Percentiles rank a stretch among this genome's conserved stretches.
Conservation (phyloP, 2,888 invertebrate genomes). For the Tiliacea citrago region DNA sequence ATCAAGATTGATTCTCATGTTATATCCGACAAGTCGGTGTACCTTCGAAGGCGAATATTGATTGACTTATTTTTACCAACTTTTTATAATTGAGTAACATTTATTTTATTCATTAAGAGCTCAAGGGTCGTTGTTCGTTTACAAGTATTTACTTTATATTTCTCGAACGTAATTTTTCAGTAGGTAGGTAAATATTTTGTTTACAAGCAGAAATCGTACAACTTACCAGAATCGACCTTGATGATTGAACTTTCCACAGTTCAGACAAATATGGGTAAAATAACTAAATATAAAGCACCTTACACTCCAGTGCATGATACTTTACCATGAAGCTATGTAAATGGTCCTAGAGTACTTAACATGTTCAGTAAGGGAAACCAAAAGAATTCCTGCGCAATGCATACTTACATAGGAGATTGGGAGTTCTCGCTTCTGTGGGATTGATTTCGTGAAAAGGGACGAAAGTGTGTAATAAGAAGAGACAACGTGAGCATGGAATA, state of each 20-base stretch:
- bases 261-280: neutral
- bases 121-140: conserved; percentile 23
- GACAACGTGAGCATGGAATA: no score
- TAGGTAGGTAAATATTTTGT: neutral
- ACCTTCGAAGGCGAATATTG: conserved; percentile 68
- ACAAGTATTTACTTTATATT: conserved; percentile 8
- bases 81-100: conserved; percentile 47
- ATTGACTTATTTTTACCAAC: conserved; percentile 70
- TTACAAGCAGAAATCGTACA: neutral
- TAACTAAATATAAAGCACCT: neutral
- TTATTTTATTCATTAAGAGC: conserved; percentile 51
- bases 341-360: neutral
- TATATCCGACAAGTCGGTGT: conserved; percentile 55
- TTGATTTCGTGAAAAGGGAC: no score
- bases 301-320: neutral
- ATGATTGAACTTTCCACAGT: neutral
- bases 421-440: no score
- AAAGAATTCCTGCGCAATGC: neutral
- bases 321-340: no score
- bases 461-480: no score
- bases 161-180: neutral
- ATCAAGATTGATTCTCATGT: conserved; percentile 60
- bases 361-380: neutral
- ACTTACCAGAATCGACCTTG: neutral
- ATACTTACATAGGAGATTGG: no score